Percentiles rank a stretch among this genome's conserved stretches.
These are phyloP conservation scores for Nibea coibor DNA, from an alignment of 2,113 vertebrate species.

Conservation along the genomic window DNA sequence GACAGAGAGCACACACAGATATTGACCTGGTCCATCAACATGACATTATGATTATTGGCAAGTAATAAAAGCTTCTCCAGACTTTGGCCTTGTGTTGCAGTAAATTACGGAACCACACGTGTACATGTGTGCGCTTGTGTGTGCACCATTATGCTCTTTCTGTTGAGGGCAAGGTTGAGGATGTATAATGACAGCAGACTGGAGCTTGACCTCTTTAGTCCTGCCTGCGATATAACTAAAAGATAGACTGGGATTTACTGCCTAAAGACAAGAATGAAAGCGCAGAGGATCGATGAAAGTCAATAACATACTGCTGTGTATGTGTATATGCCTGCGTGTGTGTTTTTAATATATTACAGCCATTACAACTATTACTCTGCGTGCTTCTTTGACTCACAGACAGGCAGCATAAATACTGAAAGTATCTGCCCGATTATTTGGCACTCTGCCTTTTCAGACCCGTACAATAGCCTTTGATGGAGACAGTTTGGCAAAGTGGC, in stretches of 20 bases:
- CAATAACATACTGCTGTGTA: constrained; percentile 42
- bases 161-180: constrained; percentile 23
- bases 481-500: constrained; percentile 58
- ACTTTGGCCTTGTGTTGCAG: constrained; percentile 66
- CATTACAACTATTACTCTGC: constrained; percentile 63
- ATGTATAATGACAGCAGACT: constrained; percentile 48
- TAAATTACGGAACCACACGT: constrained; percentile 56
- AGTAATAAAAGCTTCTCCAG: constrained; percentile 75
- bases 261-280: constrained; percentile 59
- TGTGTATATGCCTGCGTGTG: constrained; percentile 16
- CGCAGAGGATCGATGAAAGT: constrained; percentile 61
- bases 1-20: constrained; percentile 48
- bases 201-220: constrained; percentile 56
- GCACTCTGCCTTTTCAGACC: constrained; percentile 40
- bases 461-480: constrained; percentile 56
- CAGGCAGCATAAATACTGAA: constrained; percentile 56
- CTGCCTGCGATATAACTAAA: constrained; percentile 50
- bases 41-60: constrained; percentile 81
- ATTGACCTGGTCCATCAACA: constrained; percentile 76
- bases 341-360: constrained; percentile 55
- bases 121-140: constrained; percentile 11
- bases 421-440: constrained; percentile 62
- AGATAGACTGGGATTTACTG: constrained; percentile 56
- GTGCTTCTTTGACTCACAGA: constrained; percentile 50
- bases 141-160: constrained; percentile 3